phyloP scores from a whole-genome alignment of 2,888 invertebrate species.

The Arrhopalites spinosus region DNA sequence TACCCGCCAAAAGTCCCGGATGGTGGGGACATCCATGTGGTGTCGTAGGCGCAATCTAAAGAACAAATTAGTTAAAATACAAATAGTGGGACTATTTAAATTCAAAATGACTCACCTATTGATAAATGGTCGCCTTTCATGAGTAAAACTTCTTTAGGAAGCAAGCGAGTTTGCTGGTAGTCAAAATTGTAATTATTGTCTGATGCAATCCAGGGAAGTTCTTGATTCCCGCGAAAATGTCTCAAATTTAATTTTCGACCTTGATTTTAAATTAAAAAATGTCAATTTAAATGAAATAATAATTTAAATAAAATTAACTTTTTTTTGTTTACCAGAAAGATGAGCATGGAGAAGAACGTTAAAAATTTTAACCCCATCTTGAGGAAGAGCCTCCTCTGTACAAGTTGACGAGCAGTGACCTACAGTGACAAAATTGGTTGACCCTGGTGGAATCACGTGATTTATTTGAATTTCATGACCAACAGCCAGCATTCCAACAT shows the following conservation, averaged over 20 bases:
- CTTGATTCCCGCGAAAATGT: constrained; percentile 24
- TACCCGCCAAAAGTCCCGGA: too few species aligned
- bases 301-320: not conserved
- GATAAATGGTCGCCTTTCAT: constrained; percentile 33
- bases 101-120: not conserved
- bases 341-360: constrained; percentile 83
- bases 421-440: constrained; percentile 75
- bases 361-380: constrained; percentile 74
- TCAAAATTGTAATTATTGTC: constrained; percentile 37
- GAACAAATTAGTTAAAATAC: too few species aligned
- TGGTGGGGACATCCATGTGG: too few species aligned
- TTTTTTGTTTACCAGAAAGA: constrained; percentile 58
- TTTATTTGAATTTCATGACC: constrained; percentile 79
- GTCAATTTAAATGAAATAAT: not conserved
- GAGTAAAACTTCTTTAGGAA: constrained; percentile 14
- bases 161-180: constrained; percentile 29
- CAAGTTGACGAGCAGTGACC: constrained; percentile 84
- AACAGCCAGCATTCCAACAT: constrained; percentile 79
- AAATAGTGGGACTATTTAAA: too few species aligned
- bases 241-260: constrained; percentile 26
- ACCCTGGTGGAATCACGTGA: constrained; percentile 81
- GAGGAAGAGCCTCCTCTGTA: constrained; percentile 60
- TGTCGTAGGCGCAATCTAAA: too few species aligned
- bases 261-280: not conserved
- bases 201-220: constrained; percentile 26